Evolutionary conservation across 2,797 vertebrate genomes (phyloP), one percentile per base, ranked within the genome.

Genomic region (Chromis chromis): DNA sequence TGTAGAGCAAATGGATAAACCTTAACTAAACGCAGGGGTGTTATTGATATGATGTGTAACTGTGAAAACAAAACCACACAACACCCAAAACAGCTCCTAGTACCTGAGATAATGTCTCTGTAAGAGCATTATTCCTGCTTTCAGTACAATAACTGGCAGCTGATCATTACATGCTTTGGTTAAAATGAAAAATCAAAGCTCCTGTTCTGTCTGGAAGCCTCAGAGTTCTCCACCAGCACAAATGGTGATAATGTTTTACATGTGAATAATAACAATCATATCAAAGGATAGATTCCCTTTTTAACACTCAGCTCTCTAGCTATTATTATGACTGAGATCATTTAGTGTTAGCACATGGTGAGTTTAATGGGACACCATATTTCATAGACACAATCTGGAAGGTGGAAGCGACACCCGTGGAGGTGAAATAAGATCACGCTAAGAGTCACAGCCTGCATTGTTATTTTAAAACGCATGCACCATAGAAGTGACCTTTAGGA

Each of bases 1-100:
- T 78, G 48, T 62, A 53, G 71, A 84, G 68, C 83, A 90, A 70
- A 87, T 80, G 73, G 22, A 56, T 53, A 36, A 79, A 78, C 48
- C 48, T 58, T 64, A 78, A 83, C 57, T 75, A 39, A 81, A 67
- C 66, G 39, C 14, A 54, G 59, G 64, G 8, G 25, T 40, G 24
- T 28, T n/a, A 49, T 1, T 31, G 10, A 53, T 39, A 25, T 33
- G 17, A 53, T 48, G 25, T 55, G 27, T 28, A 10, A 10, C 25
- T 52, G 50, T 12, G 22, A 21, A 22, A 52, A 52, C 12, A 25
- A 52, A 13, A 25, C 50, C 50, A 24, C 22, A 21, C 10, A 52
- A 21, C 12, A 52, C 24, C 11, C 22, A 21, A 1, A 52, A 21
- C 4, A 52, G n/a, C 25, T 4, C 22, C 39, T 4, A 33, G 33